Evolutionary conservation across 2,888 invertebrate species (phyloP).

Genomic region (Serrognathus titanus): DNA sequence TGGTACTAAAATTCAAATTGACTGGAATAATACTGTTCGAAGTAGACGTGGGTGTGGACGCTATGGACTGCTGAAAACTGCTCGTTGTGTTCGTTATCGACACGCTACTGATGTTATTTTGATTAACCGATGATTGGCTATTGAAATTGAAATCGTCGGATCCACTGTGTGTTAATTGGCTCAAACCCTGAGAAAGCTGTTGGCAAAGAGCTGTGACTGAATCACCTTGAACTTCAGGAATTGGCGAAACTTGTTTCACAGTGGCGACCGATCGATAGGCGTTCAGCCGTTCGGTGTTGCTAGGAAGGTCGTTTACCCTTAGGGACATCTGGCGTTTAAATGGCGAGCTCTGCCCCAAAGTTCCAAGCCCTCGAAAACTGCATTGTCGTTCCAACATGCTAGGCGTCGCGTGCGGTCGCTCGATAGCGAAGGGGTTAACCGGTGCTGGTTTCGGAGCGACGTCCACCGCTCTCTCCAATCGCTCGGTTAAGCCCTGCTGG

Average conservation of each 20-base stretch:
- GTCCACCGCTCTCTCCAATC: conserved; percentile 53
- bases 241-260: conserved; percentile 63
- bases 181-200: conserved; percentile 67
- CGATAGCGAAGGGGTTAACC: conserved; percentile 90
- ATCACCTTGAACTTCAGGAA: conserved; percentile 70
- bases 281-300: conserved; percentile 80
- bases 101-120: conserved; percentile 48
- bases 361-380: conserved; percentile 87
- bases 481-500: conserved; percentile 76
- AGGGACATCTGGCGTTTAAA: conserved; percentile 96
- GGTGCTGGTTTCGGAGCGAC: conserved; percentile 50
- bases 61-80: conserved; percentile 37
- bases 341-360: conserved; percentile 74
- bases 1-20: conserved; percentile 34
- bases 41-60: conserved; percentile 29
- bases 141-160: conserved; percentile 57
- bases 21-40: conserved; percentile 35
- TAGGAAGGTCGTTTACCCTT: conserved; percentile 91
- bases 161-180: conserved; percentile 61
- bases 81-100: conserved; percentile 43
- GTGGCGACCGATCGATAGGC: conserved; percentile 35
- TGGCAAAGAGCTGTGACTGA: conserved; percentile 72
- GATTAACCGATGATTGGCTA: conserved; percentile 54
- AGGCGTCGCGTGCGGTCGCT: conserved; percentile 92
- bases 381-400: conserved; percentile 93